Evolutionary conservation across 2,888 invertebrate species (phyloP).

Genomic region (Deilephila elpenor): DNA sequence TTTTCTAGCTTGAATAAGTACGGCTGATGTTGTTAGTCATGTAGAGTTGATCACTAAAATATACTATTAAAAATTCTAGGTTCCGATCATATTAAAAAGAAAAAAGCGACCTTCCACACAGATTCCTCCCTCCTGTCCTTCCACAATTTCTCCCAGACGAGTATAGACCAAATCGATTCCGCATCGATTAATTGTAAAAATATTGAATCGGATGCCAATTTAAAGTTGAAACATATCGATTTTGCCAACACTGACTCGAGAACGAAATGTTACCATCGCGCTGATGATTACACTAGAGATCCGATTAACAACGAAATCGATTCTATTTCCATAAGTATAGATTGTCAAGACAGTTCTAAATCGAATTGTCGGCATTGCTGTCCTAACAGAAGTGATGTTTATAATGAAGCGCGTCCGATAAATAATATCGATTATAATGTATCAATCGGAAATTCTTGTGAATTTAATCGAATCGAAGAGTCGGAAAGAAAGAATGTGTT

Average conservation of each 20-base stretch:
- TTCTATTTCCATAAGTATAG: slow-evolving; percentile 38
- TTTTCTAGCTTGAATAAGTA: no score
- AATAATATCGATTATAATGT: slow-evolving; percentile 32
- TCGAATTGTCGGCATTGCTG: slow-evolving; percentile 12
- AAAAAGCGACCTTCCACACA: slow-evolving; percentile 60
- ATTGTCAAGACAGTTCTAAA: slow-evolving; percentile 26
- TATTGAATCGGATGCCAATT: slow-evolving; percentile 33
- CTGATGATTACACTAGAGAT: background rate
- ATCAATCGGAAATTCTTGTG: slow-evolving; percentile 36
- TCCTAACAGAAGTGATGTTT: background rate
- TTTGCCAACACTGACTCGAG: slow-evolving; percentile 29
- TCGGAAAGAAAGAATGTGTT: slow-evolving; percentile 44
- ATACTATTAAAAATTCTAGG: slow-evolving; percentile 44
- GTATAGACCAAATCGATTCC: slow-evolving; percentile 34
- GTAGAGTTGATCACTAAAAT: no score
- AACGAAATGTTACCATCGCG: slow-evolving; percentile 32
- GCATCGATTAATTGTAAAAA: slow-evolving; percentile 31
- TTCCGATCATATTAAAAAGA: slow-evolving; percentile 52
- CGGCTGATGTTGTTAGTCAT: no score
- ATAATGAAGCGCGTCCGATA: slow-evolving; percentile 33
- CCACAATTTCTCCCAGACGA: slow-evolving; percentile 49
- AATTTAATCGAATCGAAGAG: slow-evolving; percentile 41
- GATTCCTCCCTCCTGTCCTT: slow-evolving; percentile 61
- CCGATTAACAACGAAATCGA: slow-evolving; percentile 32
- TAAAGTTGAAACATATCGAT: slow-evolving; percentile 22